Percentiles rank a stretch among this genome's conserved stretches.
phyloP scores from a whole-genome alignment of 2,113 vertebrate genomes.

The Orycteropus afer region DNA sequence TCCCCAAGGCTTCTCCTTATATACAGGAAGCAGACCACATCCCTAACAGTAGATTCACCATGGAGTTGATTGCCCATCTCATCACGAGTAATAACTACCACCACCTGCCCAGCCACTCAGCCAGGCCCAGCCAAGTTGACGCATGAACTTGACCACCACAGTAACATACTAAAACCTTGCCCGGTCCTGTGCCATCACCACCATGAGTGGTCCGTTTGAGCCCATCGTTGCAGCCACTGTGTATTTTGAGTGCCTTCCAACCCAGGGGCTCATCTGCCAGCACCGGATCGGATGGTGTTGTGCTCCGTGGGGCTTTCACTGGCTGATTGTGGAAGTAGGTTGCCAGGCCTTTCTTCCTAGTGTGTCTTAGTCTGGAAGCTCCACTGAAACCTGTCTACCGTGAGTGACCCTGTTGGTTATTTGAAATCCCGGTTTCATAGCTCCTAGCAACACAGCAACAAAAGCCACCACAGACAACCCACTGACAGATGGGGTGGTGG shows the following conservation, averaged over 20 bases:
- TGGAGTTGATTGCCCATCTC: too few relatives aligned
- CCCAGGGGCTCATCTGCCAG: neutral
- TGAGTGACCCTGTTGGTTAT: neutral
- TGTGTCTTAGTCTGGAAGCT: neutral
- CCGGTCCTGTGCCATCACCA: too few relatives aligned
- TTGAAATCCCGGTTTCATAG: neutral
- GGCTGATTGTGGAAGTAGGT: neutral
- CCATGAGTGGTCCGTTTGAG: neutral
- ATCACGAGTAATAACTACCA: too few relatives aligned
- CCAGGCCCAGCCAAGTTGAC: too few relatives aligned
- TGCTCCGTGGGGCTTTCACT: neutral
- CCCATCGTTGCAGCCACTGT: too few relatives aligned
- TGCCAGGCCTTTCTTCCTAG: neutral
- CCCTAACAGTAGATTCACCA: too few relatives aligned
- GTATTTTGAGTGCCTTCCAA: neutral
- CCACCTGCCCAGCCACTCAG: too few relatives aligned
- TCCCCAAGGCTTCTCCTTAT: too few relatives aligned
- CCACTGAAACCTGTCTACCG: neutral
- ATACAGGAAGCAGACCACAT: too few relatives aligned
- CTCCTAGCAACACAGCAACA: neutral
- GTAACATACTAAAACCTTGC: too few relatives aligned
- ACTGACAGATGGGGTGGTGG: neutral
- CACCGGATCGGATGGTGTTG: too few relatives aligned
- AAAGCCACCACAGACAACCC: neutral
- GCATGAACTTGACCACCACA: too few relatives aligned